A percentile compares a stretch with the other conserved stretches of the same genome.
Conservation (phyloP, 1,140 invertebrate species). For the Drosophila ironensis region DNA sequence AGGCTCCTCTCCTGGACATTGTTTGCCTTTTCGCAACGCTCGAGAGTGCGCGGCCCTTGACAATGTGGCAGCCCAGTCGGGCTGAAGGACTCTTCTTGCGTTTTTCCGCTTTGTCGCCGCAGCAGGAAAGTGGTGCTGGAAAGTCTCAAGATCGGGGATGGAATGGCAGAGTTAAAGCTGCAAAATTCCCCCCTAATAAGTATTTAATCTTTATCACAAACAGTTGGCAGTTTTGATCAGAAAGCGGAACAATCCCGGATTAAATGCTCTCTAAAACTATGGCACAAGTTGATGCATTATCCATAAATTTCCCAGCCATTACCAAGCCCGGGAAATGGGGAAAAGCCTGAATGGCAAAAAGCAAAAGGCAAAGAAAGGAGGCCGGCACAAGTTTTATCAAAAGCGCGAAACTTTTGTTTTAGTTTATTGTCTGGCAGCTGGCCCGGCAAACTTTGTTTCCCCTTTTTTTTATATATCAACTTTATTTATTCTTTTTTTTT, state of each 20-base stretch:
- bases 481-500: constrained; percentile 1
- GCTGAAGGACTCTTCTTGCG: constrained; percentile 8
- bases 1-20: constrained; percentile 46
- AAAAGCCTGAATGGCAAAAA: no score
- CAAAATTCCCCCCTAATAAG: no score
- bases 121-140: constrained; percentile 23
- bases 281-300: no score
- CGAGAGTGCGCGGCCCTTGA: constrained; percentile 21
- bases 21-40: constrained; percentile 36
- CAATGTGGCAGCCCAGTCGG: constrained; percentile 38
- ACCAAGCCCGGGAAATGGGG: no score
- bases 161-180: no score
- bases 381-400: constrained; percentile 53
- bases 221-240: not conserved
- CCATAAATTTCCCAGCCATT: no score
- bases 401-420: constrained; percentile 62
- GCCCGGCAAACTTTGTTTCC: constrained; percentile 46
- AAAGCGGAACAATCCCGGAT: not conserved
- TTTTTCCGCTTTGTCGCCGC: not conserved
- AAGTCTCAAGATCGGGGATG: constrained; percentile 18
- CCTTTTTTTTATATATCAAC: not conserved
- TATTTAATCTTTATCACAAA: no score
- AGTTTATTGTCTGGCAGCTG: constrained; percentile 68
- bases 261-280: no score
- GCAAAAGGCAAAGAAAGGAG: not conserved